These are phyloP conservation scores for Anas platyrhynchos DNA, from an alignment of 2,113 vertebrate species.

Conservation along the genomic window DNA sequence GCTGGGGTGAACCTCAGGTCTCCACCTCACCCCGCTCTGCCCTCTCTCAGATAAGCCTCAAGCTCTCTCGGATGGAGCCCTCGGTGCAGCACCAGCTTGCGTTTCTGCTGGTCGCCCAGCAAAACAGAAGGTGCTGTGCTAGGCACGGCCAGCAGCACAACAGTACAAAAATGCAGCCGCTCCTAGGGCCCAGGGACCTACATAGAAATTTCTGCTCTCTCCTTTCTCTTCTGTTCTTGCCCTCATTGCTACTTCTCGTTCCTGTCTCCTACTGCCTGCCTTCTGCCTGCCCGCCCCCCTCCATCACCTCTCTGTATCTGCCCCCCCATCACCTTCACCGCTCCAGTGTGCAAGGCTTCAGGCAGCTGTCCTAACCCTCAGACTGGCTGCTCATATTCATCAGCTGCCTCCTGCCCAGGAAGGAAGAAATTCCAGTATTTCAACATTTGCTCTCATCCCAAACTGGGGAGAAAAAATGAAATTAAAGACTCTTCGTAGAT, in stretches of 20 bases:
- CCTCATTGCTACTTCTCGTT: neutral
- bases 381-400: conserved; percentile 13
- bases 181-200: neutral
- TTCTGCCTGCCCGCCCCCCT: neutral
- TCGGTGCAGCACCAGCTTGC: neutral
- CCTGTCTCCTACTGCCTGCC: neutral
- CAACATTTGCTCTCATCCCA: conserved; percentile 15
- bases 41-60: neutral
- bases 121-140: neutral
- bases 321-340: neutral
- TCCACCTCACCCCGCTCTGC: neutral
- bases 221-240: neutral
- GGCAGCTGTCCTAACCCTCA: conserved; percentile 1
- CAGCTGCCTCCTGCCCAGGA: conserved; percentile 3
- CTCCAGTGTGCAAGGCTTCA: neutral
- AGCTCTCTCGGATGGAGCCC: neutral
- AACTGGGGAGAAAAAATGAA: neutral
- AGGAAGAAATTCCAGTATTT: conserved; percentile 60
- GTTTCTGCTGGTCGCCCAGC: neutral
- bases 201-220: neutral
- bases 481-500: neutral
- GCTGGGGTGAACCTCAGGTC: neutral
- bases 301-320: neutral
- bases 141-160: neutral
- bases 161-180: neutral